Evolutionary conservation across 2,113 vertebrate genomes (phyloP), one percentile per base, ranked within the genome.

Genomic region (Mandrillus leucophaeus): DNA sequence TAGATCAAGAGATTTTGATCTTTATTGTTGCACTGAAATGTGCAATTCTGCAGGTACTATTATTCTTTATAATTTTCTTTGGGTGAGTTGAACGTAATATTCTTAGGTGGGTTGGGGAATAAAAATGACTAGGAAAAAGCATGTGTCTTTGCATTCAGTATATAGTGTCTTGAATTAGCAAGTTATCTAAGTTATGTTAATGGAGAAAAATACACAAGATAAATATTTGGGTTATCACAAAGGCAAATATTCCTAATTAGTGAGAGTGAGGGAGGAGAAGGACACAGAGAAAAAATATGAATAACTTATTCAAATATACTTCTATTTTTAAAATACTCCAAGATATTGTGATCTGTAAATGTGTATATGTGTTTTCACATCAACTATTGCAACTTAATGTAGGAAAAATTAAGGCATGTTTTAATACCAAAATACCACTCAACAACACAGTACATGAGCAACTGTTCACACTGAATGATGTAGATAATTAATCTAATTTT

Each of bases 401-500:
- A 35, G 30, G 43, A 61, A 97, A 97, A 98, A 98, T 84, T 90
- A 95, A 98, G 48, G 66, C 73, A 90, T 75, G 0, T 96, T 98
- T 96, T 96, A 98, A 93, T 79, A 95, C 70, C 96, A 98, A 98
- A 98, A 98, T 97, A 96, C 2, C 30, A 43, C 95, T 98, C 57
- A 98, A 95, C 88, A 98, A 90, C 89, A 97, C 6, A 96, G 85
- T 97, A 75, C 59, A 98, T 98, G 96, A 98, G 86, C 97, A 98
- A 91, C 87, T 76, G 64, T 98, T 98, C 97, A 98, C 93, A 98
- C 59, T 95, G 98, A 98, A 98, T 98, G 93, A 98, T 98, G 96
- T 95, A 98, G 98, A 98, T 98, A 98, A 99, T 99, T 99, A 99
- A 99, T 99, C 98, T 98, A 97, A 98, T 98, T 98, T 98, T 98